Conservation (phyloP, 2,888 invertebrate species). For the Epinotia ramella region DNA sequence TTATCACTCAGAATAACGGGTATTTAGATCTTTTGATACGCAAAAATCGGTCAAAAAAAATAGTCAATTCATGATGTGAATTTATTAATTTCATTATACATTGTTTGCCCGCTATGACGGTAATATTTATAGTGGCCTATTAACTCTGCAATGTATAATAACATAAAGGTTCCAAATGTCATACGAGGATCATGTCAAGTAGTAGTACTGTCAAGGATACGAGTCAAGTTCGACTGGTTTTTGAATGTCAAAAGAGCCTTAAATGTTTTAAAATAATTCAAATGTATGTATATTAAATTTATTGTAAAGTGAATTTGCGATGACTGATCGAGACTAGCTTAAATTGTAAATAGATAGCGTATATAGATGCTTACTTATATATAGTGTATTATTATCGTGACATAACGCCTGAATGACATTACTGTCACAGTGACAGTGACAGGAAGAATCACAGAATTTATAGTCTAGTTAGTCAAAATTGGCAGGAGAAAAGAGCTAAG, state of each 20-base stretch:
- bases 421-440: slow-evolving; percentile 1
- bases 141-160: background rate
- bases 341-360: slow-evolving; percentile 45
- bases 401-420: slow-evolving; percentile 19
- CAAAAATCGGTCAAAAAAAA: background rate
- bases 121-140: background rate
- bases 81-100: background rate
- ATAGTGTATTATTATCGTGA: slow-evolving; percentile 37
- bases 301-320: slow-evolving; percentile 42
- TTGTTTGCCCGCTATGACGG: background rate
- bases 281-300: slow-evolving; percentile 38
- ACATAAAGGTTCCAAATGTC: too few species aligned
- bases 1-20: slow-evolving; percentile 13
- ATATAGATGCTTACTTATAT: slow-evolving; percentile 40
- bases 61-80: too few species aligned
- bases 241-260: slow-evolving; percentile 12
- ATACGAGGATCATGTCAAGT: too few species aligned
- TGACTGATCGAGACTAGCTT: slow-evolving; percentile 47
- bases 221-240: background rate
- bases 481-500: background rate
- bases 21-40: slow-evolving; percentile 12
- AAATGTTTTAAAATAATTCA: slow-evolving; percentile 21
- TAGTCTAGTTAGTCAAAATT: background rate
- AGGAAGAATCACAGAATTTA: background rate
- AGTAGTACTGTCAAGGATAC: too few species aligned